phyloP scores from a whole-genome alignment of 2,888 invertebrate species.

The Ephialtes manifestator region DNA sequence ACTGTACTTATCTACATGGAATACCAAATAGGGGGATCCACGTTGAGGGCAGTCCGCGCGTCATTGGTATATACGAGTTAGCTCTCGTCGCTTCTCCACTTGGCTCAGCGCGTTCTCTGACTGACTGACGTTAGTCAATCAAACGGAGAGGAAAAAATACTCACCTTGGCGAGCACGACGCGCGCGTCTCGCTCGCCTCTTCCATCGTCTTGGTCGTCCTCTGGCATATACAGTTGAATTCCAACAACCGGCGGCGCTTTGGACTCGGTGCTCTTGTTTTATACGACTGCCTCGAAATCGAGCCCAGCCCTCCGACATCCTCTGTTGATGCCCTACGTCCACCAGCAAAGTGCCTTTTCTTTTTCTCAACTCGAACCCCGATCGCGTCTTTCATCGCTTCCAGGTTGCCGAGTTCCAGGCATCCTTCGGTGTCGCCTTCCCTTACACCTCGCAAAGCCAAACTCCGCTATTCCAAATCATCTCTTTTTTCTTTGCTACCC shows the following conservation, averaged over 20 bases:
- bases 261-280: constrained; percentile 68
- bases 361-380: constrained; percentile 20
- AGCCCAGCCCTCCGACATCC: constrained; percentile 49
- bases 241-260: constrained; percentile 77
- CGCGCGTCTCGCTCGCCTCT: constrained; percentile 44
- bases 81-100: constrained; percentile 33
- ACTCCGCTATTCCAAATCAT: constrained; percentile 17
- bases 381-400: constrained; percentile 44
- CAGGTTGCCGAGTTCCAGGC: constrained; percentile 58
- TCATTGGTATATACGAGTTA: constrained; percentile 23
- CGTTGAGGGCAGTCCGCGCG: constrained; percentile 73
- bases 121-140: constrained; percentile 85
- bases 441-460: constrained; percentile 36
- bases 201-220: constrained; percentile 36
- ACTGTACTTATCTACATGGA: constrained; percentile 84
- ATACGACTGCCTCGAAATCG: constrained; percentile 64
- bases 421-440: constrained; percentile 58
- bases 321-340: constrained; percentile 30
- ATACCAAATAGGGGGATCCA: constrained; percentile 84
- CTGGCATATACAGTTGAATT: constrained; percentile 77
- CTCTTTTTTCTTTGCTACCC: constrained; percentile 6
- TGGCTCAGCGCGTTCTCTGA: constrained; percentile 60
- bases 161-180: constrained; percentile 80
- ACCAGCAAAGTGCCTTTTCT: constrained; percentile 28
- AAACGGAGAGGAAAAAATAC: constrained; percentile 83